Base-by-base conservation (phyloP, 2,888 invertebrate species). In the Schizotus pectinicornis region DNA sequence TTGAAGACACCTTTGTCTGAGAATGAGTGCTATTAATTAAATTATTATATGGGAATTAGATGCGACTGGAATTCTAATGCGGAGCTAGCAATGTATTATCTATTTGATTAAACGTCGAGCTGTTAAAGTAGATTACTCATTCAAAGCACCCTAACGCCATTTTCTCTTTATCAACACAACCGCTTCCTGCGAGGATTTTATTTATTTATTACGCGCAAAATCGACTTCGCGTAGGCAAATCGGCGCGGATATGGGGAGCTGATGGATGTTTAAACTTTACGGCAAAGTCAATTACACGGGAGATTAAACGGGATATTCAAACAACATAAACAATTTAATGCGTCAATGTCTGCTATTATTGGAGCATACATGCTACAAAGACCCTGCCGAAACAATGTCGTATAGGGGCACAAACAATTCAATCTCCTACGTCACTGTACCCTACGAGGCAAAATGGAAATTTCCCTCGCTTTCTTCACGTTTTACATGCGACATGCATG, bases 101-200 rank as follows among this genome's bases (percentile, higher is more conserved):
- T 52, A 47, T 57, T 63, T 65, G 63, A 65, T 65, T 65, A 65
- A 65, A 65, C 55, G 63, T 65, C 63, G 56, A 48, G 54, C 52
- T 56, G 51, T 59, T 61, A 45, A 53, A 35, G 53, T 37, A 22
- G 42, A 63, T 61, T 62, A 65, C 53, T 63, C 62, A 49, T 57
- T 57, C 45, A 53, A 57, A 59, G 59, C 39, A 43, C 8, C 22
- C 46, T 36, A 32, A 31, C 33, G 9, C 30, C 36, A 53, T 46
- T 53, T 53, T 42, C 36, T 35, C 42, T 39, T 49, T 49, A 42
- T 33, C 50, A 30, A 9, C n/a, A 22, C 9, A 12, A 43, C 46
- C 46, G 11, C 9, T 39, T n/a, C 13, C 13, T 11, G 13, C n/a
- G 39, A 13, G 41, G 37, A 43, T 49, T 43, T 47, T 55, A 49